Evolutionary conservation across 1,140 invertebrate species (phyloP), one percentile per base, ranked within the genome.

Genomic region (Bombus pyrosoma): DNA sequence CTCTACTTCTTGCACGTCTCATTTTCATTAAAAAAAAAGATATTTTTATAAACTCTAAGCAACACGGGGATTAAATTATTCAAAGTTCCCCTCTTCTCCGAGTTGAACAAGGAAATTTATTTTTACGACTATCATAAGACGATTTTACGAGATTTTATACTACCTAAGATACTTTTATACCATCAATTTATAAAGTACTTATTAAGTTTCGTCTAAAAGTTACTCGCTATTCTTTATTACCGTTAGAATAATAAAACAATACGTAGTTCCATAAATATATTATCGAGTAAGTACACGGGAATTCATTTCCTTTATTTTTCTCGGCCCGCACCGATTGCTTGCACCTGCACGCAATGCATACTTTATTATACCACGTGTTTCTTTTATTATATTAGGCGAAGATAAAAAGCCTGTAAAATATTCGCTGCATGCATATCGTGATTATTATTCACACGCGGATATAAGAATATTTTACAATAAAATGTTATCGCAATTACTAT

Each of bases 361-460:
- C 22, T 76, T 76, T 76, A 57, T 75, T 57, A 28, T 28, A 15
- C n/a, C 32, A 34, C 41, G 74, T 62, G 53, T 32, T n/a, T 22
- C n/a, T 76, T 39, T 76, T 39, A 39, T 59, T 76, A 59, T 57
- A 76, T 76, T 62, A 76, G 28, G 22, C 34, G 57, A 59, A 59
- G 47, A 62, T 37, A 76, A 62, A 76, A 41, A n/a, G 74, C 34
- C 34, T 76, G 6, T 62, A 62, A 76, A 76, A 62, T 76, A 76
- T 62, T 59, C 15, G 32, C 25, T 62, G 34, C 15, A 6, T 41
- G 53, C 34, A 39, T 76, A 39, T 15, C 34, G 18, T 13, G 74
- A 59, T 62, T 12, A 64, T 32, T 15, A 64, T 32, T 32, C n/a
- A 64, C 13, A 13, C n/a, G 5, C 64, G 15, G 64, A 8, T 32